A percentile compares a stretch with the other conserved stretches of the same genome.
phyloP scores from a whole-genome alignment of 1,140 invertebrate genomes.

The Drosophila burlai region DNA sequence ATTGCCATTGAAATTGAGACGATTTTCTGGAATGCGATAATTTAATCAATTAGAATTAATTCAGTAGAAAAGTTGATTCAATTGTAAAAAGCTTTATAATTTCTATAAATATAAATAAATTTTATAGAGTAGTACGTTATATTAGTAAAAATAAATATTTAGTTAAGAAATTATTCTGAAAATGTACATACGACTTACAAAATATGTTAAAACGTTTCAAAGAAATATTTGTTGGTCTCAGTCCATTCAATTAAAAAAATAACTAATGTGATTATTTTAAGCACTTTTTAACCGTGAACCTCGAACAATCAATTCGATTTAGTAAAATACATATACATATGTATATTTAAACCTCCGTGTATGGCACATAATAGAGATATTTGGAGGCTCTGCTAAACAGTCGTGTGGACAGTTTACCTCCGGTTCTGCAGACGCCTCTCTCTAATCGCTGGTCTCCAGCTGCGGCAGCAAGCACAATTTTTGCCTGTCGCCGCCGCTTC shows the following conservation, averaged over 20 bases:
- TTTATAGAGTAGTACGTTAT: neutral
- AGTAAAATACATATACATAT: neutral
- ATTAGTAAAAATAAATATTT: neutral
- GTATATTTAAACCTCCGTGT: neutral
- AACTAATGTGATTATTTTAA: neutral
- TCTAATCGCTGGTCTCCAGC: slow-evolving; percentile 34
- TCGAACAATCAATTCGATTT: slow-evolving; percentile 1
- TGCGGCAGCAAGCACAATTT: slow-evolving; percentile 45
- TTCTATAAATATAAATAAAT: neutral
- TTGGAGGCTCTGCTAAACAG: slow-evolving; percentile 12
- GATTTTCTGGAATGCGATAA: neutral
- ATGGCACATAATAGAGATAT: neutral
- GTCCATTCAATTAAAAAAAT: neutral
- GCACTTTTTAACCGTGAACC: neutral
- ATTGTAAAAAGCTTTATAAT: neutral
- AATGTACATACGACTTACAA: neutral
- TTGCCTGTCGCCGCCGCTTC: slow-evolving; percentile 50
- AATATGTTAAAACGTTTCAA: neutral
- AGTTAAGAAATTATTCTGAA: neutral
- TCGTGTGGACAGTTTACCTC: slow-evolving; percentile 38
- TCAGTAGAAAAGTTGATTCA: neutral
- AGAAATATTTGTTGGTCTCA: neutral
- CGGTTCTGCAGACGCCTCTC: slow-evolving; percentile 2
- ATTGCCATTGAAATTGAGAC: neutral
- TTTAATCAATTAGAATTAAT: neutral